Evolutionary conservation across 2,888 invertebrate species (phyloP), one percentile per base, ranked within the genome.

Genomic region (Galeopsomyia nigrocyanea): DNA sequence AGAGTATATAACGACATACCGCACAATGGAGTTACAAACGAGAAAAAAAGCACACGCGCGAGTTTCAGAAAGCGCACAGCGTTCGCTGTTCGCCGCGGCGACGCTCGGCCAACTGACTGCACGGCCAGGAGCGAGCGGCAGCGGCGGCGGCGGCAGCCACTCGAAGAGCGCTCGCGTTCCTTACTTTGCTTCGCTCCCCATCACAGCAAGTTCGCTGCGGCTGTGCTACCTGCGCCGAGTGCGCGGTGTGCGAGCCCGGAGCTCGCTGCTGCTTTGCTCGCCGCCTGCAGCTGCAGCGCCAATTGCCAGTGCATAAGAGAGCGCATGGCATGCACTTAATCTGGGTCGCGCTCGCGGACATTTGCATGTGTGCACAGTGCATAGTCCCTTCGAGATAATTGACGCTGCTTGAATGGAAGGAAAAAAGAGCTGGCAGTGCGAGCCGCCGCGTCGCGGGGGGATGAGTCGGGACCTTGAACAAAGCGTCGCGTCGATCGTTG

Each of bases 101-200:
- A 75, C 68, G 75, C 68, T 75, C 71, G 66, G 65, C 31, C 75
- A 69, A 75, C 75, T 75, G 75, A 75, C 68, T 66, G 58, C 19
- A 66, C 63, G 70, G 66, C 49, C 31, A n/a, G 17, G 46, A 17
- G 13, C 46, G 19, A 26, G 5, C n/a, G 5, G 26, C 26, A 26
- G 26, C 26, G 3, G 26, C 26, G 26, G 26, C 26, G 26, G 26
- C 3, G 3, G 26, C 26, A 26, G 26, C 3, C 26, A 26, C 31
- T 39, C 58, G 58, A 57, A 5, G 26, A 26, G 26, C 60, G 57
- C 51, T 39, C 16, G 63, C 63, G 58, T 57, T 51, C 46, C 19
- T 63, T 56, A n/a, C 64, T 39, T 10, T 2, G 5, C 26, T 1
- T 39, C 63, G 17, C 65, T 31, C 39, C 51, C 53, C 55, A 9